Percentiles rank a stretch among this genome's conserved stretches.
Evolutionary conservation across 2,113 vertebrate species (phyloP).

Genomic region (Lophotis ruficrista): DNA sequence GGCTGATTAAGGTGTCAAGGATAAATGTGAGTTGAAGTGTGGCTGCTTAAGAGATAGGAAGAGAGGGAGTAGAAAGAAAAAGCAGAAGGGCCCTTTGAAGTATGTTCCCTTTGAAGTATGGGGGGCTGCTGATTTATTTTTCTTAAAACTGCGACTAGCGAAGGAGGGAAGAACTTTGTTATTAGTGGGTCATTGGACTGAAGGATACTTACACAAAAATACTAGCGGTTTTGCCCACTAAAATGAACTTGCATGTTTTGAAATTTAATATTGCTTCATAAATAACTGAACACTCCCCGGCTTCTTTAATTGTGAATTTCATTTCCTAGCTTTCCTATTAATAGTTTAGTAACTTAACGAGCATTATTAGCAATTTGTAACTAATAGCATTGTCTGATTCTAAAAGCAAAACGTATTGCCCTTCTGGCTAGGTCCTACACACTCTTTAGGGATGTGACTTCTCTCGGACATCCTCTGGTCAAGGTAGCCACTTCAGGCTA

Average conservation of each 20-base stretch:
- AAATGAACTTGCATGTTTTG: not conserved
- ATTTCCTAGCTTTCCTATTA: not conserved
- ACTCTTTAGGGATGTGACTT: not conserved
- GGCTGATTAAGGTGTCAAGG: not conserved
- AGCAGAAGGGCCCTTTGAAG: constrained; percentile 46
- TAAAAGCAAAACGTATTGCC: not conserved
- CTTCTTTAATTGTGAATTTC: not conserved
- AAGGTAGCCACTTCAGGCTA: fast-evolving
- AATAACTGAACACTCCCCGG: not conserved
- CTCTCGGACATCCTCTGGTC: not conserved
- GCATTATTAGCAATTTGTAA: not conserved
- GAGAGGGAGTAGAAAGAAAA: not conserved
- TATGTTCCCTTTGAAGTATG: constrained; percentile 42
- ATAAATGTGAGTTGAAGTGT: constrained; percentile 26
- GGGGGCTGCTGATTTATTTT: constrained; percentile 42
- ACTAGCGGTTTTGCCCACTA: not conserved
- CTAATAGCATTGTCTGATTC: not conserved
- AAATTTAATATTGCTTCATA: not conserved
- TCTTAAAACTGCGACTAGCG: not conserved
- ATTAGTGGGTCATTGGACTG: not conserved
- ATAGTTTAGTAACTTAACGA: not conserved
- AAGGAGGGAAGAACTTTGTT: not conserved
- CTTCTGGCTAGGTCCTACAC: not conserved
- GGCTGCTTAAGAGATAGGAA: constrained; percentile 24
- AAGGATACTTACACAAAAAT: not conserved